phyloP scores from a whole-genome alignment of 2,888 invertebrate species.

The Ichneumoninae sp. region DNA sequence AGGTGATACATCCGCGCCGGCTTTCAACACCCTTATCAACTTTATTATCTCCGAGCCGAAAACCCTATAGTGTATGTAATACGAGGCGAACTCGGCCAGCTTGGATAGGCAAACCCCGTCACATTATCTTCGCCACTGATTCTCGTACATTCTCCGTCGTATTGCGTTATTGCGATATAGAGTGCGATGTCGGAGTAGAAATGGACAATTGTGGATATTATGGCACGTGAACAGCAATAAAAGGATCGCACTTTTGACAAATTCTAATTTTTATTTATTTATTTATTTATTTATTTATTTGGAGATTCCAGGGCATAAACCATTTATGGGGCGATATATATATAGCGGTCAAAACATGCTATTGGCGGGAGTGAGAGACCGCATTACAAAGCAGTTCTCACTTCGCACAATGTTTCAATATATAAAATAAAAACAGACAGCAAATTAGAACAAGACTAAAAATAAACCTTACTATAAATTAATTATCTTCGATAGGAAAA shows the following conservation, averaged over 20 bases:
- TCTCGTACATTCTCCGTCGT: conserved; percentile 27
- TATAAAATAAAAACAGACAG: too few relatives aligned
- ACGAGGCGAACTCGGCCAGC: conserved; percentile 54
- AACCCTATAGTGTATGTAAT: conserved; percentile 69
- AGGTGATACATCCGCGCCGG: conserved; percentile 49
- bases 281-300: neutral
- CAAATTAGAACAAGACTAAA: too few relatives aligned
- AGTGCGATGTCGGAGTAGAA: conserved; percentile 21
- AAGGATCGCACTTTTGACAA: neutral
- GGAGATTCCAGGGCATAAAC: too few relatives aligned
- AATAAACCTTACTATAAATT: too few relatives aligned
- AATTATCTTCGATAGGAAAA: too few relatives aligned
- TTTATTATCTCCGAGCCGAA: conserved; percentile 82
- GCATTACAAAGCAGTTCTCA: too few relatives aligned
- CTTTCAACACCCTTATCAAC: conserved; percentile 84
- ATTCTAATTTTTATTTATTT: neutral
- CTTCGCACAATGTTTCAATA: too few relatives aligned
- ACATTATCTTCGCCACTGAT: conserved; percentile 43
- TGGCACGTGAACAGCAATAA: neutral
- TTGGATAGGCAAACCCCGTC: conserved; percentile 27
- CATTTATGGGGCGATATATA: too few relatives aligned
- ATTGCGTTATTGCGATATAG: neutral
- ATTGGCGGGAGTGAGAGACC: too few relatives aligned
- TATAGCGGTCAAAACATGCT: too few relatives aligned
- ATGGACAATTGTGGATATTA: conserved; percentile 1